Base-by-base conservation (phyloP, 2,888 invertebrate genomes). In the Yponomeuta evonymella region DNA sequence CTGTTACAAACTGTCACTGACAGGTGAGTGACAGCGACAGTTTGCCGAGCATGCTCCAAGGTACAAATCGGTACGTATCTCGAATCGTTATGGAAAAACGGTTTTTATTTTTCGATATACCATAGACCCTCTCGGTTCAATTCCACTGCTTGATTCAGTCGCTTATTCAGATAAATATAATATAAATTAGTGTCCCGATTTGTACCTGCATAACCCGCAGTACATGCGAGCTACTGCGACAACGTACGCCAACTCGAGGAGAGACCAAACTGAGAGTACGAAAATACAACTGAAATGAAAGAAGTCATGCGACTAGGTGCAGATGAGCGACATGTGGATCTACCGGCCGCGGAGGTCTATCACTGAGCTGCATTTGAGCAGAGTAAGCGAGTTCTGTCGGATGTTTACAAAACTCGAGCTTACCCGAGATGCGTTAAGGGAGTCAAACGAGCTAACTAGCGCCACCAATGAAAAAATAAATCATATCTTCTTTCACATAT, bases 301-400 rank as follows among this genome's bases (percentile, higher is more conserved):
- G 79, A 65, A 23, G 43, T 15, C 76, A 77, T 74, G 79, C 79
- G 73, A 73, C 74, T 74, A 80, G 73, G 86, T 85, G 85, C 83
- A 73, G 76, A 79, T 83, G 86, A 76, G 33, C 43, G 63, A 70
- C n/a, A 36, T 78, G 76, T 78, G 78, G 71, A 23, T 23, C 73
- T 15, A 15, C 12, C 12, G 78, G 79, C 79, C 79, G 81, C 79
- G 77, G 73, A 79, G 79, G 81, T 78, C 65, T 33, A 30, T 65
- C 29, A 65, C 65, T 65, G 29, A 29, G 30, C 58, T 58, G 15
- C 15, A 15, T 58, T 58, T 12, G 51, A 43, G 43, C 0, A 43
- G 8, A 43, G 43, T 8, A 43, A 43, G 43, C 43, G 1, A 43
- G 8, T 43, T 43, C 6, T 9, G 15, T 4, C 2, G 23, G 23